A percentile compares a stretch with the other conserved stretches of the same genome.
These are phyloP conservation scores for Diachasma alloeum DNA, from an alignment of 1,140 invertebrate species.

Conservation along the genomic window DNA sequence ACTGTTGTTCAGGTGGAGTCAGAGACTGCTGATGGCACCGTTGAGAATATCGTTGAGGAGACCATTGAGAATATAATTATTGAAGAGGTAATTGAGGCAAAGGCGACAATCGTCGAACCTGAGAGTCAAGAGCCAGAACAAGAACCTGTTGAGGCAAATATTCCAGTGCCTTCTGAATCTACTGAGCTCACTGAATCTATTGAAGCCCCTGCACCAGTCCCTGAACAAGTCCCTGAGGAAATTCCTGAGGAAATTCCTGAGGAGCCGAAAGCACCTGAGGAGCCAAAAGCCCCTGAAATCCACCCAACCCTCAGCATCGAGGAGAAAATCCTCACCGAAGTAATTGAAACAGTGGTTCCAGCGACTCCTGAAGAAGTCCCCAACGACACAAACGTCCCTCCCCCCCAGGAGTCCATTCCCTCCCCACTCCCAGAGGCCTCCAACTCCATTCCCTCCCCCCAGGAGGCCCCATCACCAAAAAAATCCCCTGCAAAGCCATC, in stretches of 20 bases:
- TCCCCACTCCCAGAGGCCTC: no score
- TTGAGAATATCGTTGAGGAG: conserved; percentile 9
- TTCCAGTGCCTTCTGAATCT: background rate
- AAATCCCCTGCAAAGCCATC: conserved; percentile 34
- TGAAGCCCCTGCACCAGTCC: background rate
- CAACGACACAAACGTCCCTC: no score
- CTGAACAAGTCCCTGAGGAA: background rate
- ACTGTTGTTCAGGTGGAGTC: background rate
- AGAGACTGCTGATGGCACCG: background rate
- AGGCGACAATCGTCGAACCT: background rate
- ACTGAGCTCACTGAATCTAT: background rate
- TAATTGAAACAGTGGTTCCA: background rate
- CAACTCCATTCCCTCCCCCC: no score
- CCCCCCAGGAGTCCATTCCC: no score
- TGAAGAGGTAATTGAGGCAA: background rate
- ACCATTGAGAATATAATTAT: conserved; percentile 14
- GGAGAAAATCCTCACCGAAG: background rate
- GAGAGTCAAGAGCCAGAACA: no score
- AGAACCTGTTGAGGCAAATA: background rate
- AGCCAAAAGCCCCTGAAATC: background rate
- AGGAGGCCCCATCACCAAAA: no score
- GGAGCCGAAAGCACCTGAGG: background rate
- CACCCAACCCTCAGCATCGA: background rate
- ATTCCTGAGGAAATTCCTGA: background rate
- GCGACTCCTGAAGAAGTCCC: background rate